These are phyloP conservation scores for Dolomedes plantarius DNA, from an alignment of 2,888 invertebrate species.

Conservation along the genomic window DNA sequence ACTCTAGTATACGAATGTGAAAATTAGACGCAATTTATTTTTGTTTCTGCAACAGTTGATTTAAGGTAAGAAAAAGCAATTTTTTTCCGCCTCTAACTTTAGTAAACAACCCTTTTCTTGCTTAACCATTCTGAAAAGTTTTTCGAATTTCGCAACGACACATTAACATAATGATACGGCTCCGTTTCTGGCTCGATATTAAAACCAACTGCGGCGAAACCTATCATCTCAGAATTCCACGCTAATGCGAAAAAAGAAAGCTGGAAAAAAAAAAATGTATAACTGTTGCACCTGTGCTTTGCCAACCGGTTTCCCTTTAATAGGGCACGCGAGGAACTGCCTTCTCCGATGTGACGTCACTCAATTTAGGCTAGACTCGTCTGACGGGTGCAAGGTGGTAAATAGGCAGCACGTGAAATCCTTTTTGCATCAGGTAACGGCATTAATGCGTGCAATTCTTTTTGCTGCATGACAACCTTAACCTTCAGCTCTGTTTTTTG, in stretches of 20 bases:
- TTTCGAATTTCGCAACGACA: background rate
- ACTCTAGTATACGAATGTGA: too few relatives aligned
- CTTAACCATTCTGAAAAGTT: too few relatives aligned
- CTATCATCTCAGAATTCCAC: conserved; percentile 42
- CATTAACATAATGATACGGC: conserved; percentile 6
- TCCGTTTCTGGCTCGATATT: conserved; percentile 9
- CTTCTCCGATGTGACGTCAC: background rate
- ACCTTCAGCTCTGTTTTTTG: background rate
- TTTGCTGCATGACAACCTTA: background rate
- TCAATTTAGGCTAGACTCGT: background rate
- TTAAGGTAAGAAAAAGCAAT: too few relatives aligned
- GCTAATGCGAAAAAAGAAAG: conserved; percentile 38
- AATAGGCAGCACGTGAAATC: background rate
- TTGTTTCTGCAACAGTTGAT: too few relatives aligned
- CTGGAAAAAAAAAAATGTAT: background rate
- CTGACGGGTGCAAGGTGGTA: conserved; percentile 15
- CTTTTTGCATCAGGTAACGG: background rate
- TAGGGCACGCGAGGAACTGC: conserved; percentile 2
- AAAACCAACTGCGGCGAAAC: conserved; percentile 8
- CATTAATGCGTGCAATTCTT: background rate
- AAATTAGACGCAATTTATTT: too few relatives aligned
- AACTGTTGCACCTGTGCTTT: conserved; percentile 14
- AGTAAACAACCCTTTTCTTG: too few relatives aligned
- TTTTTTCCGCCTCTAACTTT: too few relatives aligned
- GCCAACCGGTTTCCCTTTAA: conserved; percentile 12